These are phyloP conservation scores for Leptonema lineaticorne DNA, from an alignment of 1,140 invertebrate species.

Conservation along the genomic window DNA sequence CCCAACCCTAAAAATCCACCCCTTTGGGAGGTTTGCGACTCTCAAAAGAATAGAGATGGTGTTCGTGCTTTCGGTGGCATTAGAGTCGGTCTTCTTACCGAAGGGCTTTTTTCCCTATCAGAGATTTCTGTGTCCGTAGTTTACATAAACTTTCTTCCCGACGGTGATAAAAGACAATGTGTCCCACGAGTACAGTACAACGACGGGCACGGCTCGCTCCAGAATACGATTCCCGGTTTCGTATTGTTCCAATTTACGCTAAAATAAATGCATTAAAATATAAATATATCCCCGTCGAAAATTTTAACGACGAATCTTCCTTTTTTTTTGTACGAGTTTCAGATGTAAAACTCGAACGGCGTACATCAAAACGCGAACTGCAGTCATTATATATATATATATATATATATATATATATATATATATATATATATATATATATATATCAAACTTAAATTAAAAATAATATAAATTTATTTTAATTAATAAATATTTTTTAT, in stretches of 20 bases:
- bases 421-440: no score
- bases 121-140: slow-evolving; percentile 27
- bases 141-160: slow-evolving; percentile 37
- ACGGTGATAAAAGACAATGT: slow-evolving; percentile 38
- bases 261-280: slow-evolving; percentile 8
- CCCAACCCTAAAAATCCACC: not conserved
- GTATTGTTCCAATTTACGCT: slow-evolving; percentile 4
- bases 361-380: no score
- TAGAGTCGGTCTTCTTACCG: not conserved
- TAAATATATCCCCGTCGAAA: no score
- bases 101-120: slow-evolving; percentile 16
- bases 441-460: no score
- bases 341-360: no score
- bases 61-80: not conserved
- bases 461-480: no score
- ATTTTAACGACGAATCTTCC: no score
- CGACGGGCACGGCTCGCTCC: not conserved
- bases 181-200: slow-evolving; percentile 31
- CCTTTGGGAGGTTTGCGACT: not conserved
- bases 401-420: no score
- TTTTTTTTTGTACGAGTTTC: no score
- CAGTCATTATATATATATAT: no score
- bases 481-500: no score
- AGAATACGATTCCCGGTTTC: not conserved
- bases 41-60: not conserved